phyloP scores from a whole-genome alignment of 2,888 invertebrate species.

The Pseudanteris insignis region DNA sequence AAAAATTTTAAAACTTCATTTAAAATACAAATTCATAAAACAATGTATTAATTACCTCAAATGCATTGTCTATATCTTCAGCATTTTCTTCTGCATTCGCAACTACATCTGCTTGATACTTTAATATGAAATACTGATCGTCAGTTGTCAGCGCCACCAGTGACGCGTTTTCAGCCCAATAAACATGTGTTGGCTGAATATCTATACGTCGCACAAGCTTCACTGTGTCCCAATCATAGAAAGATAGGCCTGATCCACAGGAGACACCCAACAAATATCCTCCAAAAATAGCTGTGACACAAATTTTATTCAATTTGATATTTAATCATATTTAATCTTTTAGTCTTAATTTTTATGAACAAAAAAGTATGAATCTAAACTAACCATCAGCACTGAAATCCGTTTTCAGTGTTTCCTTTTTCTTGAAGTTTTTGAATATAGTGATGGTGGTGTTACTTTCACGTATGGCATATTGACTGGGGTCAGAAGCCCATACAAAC shows the following conservation, averaged over 20 bases:
- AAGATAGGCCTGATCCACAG: slow-evolving; percentile 86
- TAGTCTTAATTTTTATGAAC: too few relatives aligned
- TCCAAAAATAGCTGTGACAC: slow-evolving; percentile 90
- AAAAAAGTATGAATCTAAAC: too few relatives aligned
- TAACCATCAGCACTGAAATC: slow-evolving; percentile 95
- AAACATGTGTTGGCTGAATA: slow-evolving; percentile 91
- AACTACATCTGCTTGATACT: slow-evolving; percentile 87
- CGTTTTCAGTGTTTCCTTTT: slow-evolving; percentile 93
- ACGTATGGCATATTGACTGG: slow-evolving; percentile 88
- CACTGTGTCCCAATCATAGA: slow-evolving; percentile 97
- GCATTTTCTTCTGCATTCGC: slow-evolving; percentile 79
- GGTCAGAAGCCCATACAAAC: slow-evolving; percentile 98
- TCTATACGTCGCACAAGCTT: slow-evolving; percentile 95
- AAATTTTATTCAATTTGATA: too few relatives aligned
- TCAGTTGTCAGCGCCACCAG: slow-evolving; percentile 94
- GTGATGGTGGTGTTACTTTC: slow-evolving; percentile 91
- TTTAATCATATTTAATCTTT: too few relatives aligned
- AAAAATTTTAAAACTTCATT: too few relatives aligned
- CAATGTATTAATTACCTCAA: too few relatives aligned
- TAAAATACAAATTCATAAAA: too few relatives aligned
- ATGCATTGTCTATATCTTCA: slow-evolving; percentile 90
- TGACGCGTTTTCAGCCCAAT: slow-evolving; percentile 97
- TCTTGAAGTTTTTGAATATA: slow-evolving; percentile 98
- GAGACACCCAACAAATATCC: slow-evolving; percentile 91
- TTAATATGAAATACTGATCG: slow-evolving; percentile 93